phyloP scores from a whole-genome alignment of 2,797 vertebrate species.

The Sardinella longiceps region DNA sequence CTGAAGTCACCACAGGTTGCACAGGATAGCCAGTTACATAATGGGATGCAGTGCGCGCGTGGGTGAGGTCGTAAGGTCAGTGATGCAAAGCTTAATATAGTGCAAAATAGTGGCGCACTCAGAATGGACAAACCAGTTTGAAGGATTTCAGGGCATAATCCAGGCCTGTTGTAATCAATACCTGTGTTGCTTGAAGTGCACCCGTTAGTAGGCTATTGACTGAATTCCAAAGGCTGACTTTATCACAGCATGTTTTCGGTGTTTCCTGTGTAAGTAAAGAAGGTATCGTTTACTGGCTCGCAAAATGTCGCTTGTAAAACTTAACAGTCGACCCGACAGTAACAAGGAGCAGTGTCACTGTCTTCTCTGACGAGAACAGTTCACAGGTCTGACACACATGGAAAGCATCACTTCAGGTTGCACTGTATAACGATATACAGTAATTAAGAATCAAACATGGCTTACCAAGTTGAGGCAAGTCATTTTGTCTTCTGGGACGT shows the following conservation, averaged over 20 bases:
- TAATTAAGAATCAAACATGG: neutral
- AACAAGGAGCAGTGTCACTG: constrained; percentile 70
- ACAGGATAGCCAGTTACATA: neutral
- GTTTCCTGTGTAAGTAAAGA: constrained; percentile 76
- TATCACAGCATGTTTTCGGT: constrained; percentile 74
- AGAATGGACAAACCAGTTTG: neutral
- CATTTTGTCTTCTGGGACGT: neutral
- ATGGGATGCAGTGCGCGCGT: neutral
- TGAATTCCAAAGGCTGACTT: constrained; percentile 71
- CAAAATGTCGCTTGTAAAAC: constrained; percentile 80
- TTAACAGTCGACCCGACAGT: constrained; percentile 76
- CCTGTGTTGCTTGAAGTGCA: constrained; percentile 59
- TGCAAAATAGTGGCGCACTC: neutral
- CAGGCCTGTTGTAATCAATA: constrained; percentile 70
- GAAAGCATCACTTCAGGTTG: constrained; percentile 61
- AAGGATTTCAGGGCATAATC: neutral
- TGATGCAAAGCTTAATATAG: neutral
- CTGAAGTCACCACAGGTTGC: neutral
- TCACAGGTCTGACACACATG: constrained; percentile 67
- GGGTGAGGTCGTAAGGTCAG: constrained; percentile 17
- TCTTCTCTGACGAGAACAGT: constrained; percentile 56
- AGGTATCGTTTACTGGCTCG: constrained; percentile 76
- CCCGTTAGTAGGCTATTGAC: constrained; percentile 60
- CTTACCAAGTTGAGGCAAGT: neutral
- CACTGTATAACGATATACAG: neutral